Base-by-base conservation (phyloP, 1,140 invertebrate species). In the Drosophila burlai region DNA sequence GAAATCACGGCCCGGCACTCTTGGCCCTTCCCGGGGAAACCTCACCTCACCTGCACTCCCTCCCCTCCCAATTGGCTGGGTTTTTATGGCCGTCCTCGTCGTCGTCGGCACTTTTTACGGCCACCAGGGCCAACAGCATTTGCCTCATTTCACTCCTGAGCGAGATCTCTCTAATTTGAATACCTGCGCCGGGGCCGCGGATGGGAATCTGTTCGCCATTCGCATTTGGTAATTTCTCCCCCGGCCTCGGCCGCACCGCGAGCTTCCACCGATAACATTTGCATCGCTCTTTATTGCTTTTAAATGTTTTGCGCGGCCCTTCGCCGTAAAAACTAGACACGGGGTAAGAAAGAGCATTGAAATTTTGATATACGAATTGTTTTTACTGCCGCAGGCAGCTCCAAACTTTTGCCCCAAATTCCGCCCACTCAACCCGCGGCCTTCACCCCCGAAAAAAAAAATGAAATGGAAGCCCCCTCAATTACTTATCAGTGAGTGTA, bases 281-380 rank as follows among this genome's bases (percentile, higher is more conserved):
- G 84, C 73, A 82, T 77, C 38, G 60, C 67, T 78, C 84, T 89
- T 89, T 89, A 89, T 89, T 75, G 84, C 85, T 73, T 89, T 89
- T 81, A 79, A 89, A 89, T 89, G 84, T 89, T 83, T 83, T 68
- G 36, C 36, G 58, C 57, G 63, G 68, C 71, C 63, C 9, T 81
- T 79, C 43, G 50, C 54, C 85, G 81, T 89, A 89, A 89, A 87
- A 87, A 81, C 71, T 82, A 83, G 83, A 83, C 64, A 26, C 40
- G 61, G 59, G 58, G 54, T n/a, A 50, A 24, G 40, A 26, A 49
- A 29, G 60, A 36, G 69, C 58, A 49, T 58, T 61, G 63, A 73
- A 80, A 78, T 80, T 86, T 86, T 86, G 76, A 86, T 86, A 82
- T 73, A 83, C 76, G 80, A 86, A 87, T 87, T 83, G 76, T 86